A percentile compares a stretch with the other conserved stretches of the same genome.
phyloP scores from a whole-genome alignment of 2,113 vertebrate genomes.

The Channa argus region DNA sequence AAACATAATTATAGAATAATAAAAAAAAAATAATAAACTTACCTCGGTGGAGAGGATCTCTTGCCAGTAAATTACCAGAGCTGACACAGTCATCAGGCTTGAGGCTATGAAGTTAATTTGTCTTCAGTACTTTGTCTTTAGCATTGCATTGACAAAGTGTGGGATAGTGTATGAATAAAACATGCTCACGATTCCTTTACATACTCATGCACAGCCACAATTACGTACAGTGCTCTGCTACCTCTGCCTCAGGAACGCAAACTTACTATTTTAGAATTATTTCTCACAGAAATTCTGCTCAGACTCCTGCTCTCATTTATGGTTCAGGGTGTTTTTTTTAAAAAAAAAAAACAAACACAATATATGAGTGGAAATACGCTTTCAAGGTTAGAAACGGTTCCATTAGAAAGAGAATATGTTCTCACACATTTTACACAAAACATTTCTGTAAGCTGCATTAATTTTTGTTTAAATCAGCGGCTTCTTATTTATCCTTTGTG shows the following conservation, averaged over 20 bases:
- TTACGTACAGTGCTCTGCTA: slow-evolving; percentile 32
- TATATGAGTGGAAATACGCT: neutral
- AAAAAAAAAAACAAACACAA: too few relatives aligned
- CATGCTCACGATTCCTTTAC: slow-evolving; percentile 43
- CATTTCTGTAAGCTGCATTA: too few relatives aligned
- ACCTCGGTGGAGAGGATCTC: neutral
- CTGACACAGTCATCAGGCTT: slow-evolving; percentile 12
- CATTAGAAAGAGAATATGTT: too few relatives aligned
- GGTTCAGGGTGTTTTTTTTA: too few relatives aligned
- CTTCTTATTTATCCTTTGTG: too few relatives aligned
- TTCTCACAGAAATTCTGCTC: slow-evolving; percentile 34
- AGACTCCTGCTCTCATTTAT: slow-evolving; percentile 12
- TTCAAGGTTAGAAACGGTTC: too few relatives aligned
- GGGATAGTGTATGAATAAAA: slow-evolving; percentile 62
- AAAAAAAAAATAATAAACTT: neutral
- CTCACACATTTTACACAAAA: too few relatives aligned
- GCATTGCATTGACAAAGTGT: slow-evolving; percentile 30
- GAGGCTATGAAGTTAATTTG: slow-evolving; percentile 33
- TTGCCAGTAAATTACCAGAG: slow-evolving; percentile 23
- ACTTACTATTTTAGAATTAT: slow-evolving; percentile 25
- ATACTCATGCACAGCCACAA: slow-evolving; percentile 50
- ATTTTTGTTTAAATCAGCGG: too few relatives aligned
- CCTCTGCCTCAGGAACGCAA: slow-evolving; percentile 54
- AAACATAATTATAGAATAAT: neutral
- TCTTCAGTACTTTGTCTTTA: slow-evolving; percentile 23